Evolutionary conservation across 2,888 invertebrate species (phyloP), one percentile per base, ranked within the genome.

Genomic region (Drosophila mulleri): DNA sequence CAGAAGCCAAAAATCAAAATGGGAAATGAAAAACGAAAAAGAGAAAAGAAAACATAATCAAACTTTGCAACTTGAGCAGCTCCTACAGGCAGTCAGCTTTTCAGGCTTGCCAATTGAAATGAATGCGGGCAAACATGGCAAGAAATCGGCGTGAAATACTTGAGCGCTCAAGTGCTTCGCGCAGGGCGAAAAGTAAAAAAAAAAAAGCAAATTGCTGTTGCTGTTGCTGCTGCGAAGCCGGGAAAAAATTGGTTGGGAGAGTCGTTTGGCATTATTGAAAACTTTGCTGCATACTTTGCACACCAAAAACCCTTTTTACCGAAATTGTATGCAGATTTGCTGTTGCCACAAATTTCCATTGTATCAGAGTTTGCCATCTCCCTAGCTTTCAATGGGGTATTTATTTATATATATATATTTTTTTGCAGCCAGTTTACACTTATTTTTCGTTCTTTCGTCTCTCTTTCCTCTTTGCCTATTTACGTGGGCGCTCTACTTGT

Each of bases 101-200:
- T 41, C 41, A 14, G 54, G 4, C 18, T 62, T 65, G 37, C 54
- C 67, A 77, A 74, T 72, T 70, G 75, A 82, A 83, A 80, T 67
- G 80, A 62, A 61, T 60, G 67, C 60, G 60, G 26, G 60, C 66
- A 71, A 81, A 78, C 68, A 57, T 42, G 56, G 60, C 75, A 72
- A 80, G 74, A 83, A 88, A 86, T 90, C 82, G 79, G 81, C 80
- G 82, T 90, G 87, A 90, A 88, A 88, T 82, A 84, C 88, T 91
- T 89, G 83, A 83, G 83, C 77, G 73, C 74, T 89, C 82, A 89
- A 91, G 91, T 80, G 74, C 79, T 76, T 79, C 70, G 78, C 79
- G 74, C 78, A 67, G 72, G n/a, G 41, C 7, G 6, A 41, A 41
- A 41, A n/a, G 6, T 6, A 16, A 35, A 32, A 37, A 26, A 16